Percentiles rank a stretch among this genome's conserved stretches.
phyloP scores from a whole-genome alignment of 2,888 invertebrate genomes.

The Teleogryllus oceanicus region DNA sequence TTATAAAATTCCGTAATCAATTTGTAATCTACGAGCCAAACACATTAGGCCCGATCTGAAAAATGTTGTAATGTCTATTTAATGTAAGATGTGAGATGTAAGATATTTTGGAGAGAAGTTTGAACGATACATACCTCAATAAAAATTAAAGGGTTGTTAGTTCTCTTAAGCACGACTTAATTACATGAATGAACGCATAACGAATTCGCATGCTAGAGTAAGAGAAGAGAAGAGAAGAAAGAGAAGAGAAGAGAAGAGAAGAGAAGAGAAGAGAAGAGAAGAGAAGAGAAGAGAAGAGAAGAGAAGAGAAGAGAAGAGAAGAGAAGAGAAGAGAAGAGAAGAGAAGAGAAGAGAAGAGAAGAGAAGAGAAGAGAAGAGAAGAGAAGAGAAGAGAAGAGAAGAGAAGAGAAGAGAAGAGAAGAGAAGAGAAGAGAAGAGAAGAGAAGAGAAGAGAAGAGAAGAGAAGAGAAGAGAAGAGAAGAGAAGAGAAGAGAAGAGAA shows the following conservation, averaged over 20 bases:
- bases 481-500: background rate
- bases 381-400: background rate
- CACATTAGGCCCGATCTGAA: no score
- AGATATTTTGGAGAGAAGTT: no score
- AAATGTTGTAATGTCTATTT: no score
- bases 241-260: background rate
- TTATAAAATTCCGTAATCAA: no score
- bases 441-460: background rate
- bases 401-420: background rate
- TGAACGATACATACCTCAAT: no score
- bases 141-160: no score
- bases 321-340: background rate
- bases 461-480: background rate
- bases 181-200: no score
- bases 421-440: background rate
- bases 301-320: background rate
- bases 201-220: no score
- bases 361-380: background rate
- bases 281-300: background rate
- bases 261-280: background rate
- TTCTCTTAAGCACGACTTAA: no score
- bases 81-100: no score
- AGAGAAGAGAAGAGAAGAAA: background rate
- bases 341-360: background rate
- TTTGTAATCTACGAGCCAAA: no score